Evolutionary conservation across 2,888 invertebrate species (phyloP), one percentile per base, ranked within the genome.

Genomic region (Eupelmus urozonus): DNA sequence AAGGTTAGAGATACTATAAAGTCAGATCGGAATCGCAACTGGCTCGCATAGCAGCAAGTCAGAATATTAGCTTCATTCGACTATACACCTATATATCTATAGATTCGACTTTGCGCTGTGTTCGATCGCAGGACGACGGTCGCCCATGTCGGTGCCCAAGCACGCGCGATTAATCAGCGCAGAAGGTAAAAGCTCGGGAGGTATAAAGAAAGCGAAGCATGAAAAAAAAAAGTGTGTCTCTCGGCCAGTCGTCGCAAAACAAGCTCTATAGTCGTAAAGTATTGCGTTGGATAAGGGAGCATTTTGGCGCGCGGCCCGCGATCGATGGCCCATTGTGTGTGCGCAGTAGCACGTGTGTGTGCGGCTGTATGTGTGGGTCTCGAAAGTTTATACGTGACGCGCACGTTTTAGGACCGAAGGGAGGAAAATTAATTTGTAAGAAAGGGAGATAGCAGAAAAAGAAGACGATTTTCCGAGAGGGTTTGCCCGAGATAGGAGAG

Each of bases 231-330:
- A 70, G 34, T 34, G 34, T 51, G 53, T n/a, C 45, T 53, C 55
- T 63, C 20, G 66, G 63, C 62, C 53, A 45, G 53, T 62, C 55
- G n/a, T 69, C 53, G 57, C 45, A 80, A 82, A 81, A 84, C 84
- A 84, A 81, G 83, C 82, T 83, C 81, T 78, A 81, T 75, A 78
- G 81, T 84, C 82, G 84, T 86, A 85, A 86, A 85, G 84, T 85
- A 86, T 86, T 85, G 85, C 84, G 82, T 83, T 81, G 85, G 84
- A 85, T 86, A 86, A 87, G 84, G 16, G 16, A 16, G 13, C 82
- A 82, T 83, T 84, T 84, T 87, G 87, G 87, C 85, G 79, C 79
- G 70, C 70, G 67, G 84, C 87, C 87, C 87, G 85, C 87, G 84
- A 87, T 87, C 87, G 86, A 87, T 87, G 84, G 76, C 16, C 51